Percentiles rank a stretch among this genome's conserved stretches.
Conservation (phyloP, 2,797 vertebrate species). For the Pseudochirops cupreus region DNA sequence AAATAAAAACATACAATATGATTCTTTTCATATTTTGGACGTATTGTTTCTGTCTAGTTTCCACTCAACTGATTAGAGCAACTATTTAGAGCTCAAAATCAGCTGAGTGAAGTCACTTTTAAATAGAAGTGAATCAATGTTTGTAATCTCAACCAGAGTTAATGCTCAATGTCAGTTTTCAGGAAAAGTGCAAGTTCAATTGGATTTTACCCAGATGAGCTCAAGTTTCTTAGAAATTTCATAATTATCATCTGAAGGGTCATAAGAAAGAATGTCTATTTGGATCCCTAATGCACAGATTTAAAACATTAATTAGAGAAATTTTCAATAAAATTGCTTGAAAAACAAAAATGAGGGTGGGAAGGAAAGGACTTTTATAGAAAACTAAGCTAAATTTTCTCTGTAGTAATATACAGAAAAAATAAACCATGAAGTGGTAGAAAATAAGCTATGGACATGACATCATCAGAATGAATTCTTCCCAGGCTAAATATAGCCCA, state of each 20-base stretch:
- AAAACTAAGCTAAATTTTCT: not conserved
- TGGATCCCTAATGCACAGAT: not conserved
- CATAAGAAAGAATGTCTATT: not conserved
- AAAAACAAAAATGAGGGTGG: not conserved
- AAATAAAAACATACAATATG: not conserved
- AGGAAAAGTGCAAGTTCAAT: not conserved
- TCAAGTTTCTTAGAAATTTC: not conserved
- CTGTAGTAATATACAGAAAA: not conserved
- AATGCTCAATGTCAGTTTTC: not conserved
- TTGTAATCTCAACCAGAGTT: not conserved
- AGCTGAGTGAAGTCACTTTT: not conserved
- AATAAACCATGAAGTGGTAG: not conserved
- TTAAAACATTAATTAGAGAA: not conserved
- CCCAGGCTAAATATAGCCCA: not conserved
- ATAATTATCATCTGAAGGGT: not conserved
- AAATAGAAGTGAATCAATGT: not conserved
- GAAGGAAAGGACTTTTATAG: not conserved
- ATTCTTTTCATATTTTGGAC: not conserved
- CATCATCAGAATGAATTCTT: not conserved
- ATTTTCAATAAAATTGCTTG: not conserved
- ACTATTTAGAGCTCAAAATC: not conserved
- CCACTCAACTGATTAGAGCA: not conserved
- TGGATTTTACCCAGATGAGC: not conserved
- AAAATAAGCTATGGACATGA: not conserved
- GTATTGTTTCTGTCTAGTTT: not conserved